A percentile compares a stretch with the other conserved stretches of the same genome.
Evolutionary conservation across 2,888 invertebrate genomes (phyloP).

Genomic region (Zygogramma bicolorata): DNA sequence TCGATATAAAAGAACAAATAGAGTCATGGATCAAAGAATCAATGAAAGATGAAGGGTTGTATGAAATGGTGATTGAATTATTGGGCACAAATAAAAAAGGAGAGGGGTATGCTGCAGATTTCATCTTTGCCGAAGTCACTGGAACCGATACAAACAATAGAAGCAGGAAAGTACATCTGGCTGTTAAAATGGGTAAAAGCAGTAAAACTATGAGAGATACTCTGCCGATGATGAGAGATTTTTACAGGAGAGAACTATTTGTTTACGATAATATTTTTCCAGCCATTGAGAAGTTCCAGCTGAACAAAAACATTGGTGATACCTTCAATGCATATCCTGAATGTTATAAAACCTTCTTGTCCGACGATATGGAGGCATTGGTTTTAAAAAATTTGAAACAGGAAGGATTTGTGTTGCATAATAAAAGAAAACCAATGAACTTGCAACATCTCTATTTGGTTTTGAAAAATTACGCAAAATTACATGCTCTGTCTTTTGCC

Average conservation of each 20-base stretch:
- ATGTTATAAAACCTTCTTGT: slow-evolving; percentile 34
- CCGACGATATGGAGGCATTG: slow-evolving; percentile 32
- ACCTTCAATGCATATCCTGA: slow-evolving; percentile 36
- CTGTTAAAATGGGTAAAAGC: slow-evolving; percentile 11
- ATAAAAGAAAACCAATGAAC: slow-evolving; percentile 32
- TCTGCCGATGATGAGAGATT: background rate
- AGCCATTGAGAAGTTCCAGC: slow-evolving; percentile 34
- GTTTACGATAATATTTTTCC: no score
- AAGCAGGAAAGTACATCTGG: slow-evolving; percentile 6
- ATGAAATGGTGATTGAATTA: background rate
- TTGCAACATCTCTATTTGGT: slow-evolving; percentile 35
- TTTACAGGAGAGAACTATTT: slow-evolving; percentile 32
- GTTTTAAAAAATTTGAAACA: slow-evolving; percentile 40
- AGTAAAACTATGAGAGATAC: slow-evolving; percentile 10
- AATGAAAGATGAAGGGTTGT: background rate
- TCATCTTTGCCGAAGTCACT: slow-evolving; percentile 35
- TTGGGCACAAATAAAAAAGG: slow-evolving; percentile 20
- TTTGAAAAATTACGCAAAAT: slow-evolving; percentile 38
- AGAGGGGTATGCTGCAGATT: slow-evolving; percentile 39
- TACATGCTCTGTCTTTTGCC: slow-evolving; percentile 47
- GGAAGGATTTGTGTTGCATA: slow-evolving; percentile 36
- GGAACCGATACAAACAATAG: background rate
- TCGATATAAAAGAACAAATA: background rate
- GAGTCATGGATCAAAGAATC: background rate
- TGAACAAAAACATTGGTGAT: slow-evolving; percentile 23